Conservation (phyloP, 2,797 vertebrate genomes). For the Gallinago solitaria region DNA sequence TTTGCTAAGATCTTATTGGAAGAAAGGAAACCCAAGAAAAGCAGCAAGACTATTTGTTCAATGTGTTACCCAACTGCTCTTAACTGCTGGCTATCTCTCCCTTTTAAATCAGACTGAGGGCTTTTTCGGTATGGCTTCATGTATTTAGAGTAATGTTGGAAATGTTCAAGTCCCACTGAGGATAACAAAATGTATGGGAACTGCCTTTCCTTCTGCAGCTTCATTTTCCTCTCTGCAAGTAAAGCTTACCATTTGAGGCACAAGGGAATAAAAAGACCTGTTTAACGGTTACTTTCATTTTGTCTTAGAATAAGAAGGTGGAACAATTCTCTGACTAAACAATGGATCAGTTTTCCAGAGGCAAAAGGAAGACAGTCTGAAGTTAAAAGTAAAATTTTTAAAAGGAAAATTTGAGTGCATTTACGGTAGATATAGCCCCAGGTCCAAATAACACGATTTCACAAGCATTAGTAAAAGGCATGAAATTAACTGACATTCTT, state of each 20-base stretch:
- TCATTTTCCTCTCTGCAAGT: background rate
- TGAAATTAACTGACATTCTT: conserved; percentile 46
- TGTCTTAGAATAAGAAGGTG: background rate
- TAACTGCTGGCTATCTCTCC: background rate
- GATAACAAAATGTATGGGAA: background rate
- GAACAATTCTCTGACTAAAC: background rate
- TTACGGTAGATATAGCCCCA: background rate
- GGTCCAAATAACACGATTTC: background rate
- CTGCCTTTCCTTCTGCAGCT: background rate
- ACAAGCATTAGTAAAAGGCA: conserved; percentile 21
- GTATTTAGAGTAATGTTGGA: conserved; percentile 4
- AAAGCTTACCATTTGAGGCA: background rate
- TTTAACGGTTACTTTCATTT: background rate
- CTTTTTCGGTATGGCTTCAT: background rate
- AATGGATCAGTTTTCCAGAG: background rate
- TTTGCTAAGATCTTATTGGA: background rate
- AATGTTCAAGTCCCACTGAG: background rate
- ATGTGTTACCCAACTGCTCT: background rate
- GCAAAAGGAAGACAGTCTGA: background rate
- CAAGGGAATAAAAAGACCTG: background rate
- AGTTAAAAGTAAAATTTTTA: background rate
- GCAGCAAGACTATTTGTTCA: background rate
- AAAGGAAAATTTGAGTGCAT: background rate
- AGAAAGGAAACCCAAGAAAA: conserved; percentile 5
- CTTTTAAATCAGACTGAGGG: background rate